phyloP scores from a whole-genome alignment of 2,797 vertebrate species.

The Falco biarmicus region DNA sequence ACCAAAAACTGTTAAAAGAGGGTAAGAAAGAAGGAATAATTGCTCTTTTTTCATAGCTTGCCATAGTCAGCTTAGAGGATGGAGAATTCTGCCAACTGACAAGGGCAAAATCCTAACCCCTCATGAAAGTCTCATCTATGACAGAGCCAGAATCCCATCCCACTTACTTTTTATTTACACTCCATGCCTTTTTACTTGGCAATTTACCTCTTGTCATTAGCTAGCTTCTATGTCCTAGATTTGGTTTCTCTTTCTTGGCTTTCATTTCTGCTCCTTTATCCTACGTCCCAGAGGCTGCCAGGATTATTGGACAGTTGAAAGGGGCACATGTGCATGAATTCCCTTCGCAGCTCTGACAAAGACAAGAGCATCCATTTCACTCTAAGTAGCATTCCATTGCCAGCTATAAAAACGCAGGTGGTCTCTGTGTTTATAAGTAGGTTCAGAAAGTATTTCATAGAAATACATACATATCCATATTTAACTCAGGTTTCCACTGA shows the following conservation, averaged over 20 bases:
- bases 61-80: not conserved
- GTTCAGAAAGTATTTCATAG: not conserved
- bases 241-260: not conserved
- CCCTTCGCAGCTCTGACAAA: not conserved
- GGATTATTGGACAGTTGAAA: not conserved
- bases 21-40: not conserved
- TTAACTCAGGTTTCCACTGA: not conserved
- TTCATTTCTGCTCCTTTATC: not conserved
- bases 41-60: not conserved
- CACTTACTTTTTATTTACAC: conserved; percentile 6
- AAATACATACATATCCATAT: not conserved
- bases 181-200: not conserved
- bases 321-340: not conserved
- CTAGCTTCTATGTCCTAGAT: not conserved
- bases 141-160: not conserved
- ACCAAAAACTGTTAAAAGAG: not conserved
- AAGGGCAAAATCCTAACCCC: not conserved
- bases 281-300: not conserved
- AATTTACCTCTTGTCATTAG: not conserved
- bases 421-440: not conserved
- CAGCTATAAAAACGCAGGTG: not conserved
- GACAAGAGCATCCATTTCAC: not conserved
- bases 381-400: not conserved
- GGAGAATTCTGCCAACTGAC: not conserved
- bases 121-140: not conserved